Evolutionary conservation across 2,797 vertebrate genomes (phyloP).

Genomic region (Phyllotis vaccarum): DNA sequence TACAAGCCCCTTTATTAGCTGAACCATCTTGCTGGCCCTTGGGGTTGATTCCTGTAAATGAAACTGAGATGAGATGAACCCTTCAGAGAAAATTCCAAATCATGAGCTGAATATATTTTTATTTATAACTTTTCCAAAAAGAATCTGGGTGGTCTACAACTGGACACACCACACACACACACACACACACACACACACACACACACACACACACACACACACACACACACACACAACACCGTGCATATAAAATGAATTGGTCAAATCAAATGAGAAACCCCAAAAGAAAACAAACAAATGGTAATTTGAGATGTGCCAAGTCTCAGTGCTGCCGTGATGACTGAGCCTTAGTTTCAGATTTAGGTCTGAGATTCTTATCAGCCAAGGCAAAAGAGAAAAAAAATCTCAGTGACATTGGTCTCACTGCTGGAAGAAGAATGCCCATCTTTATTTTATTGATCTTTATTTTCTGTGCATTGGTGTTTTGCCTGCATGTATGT

Average conservation of each 20-base stretch:
- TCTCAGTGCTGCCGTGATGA: not conserved
- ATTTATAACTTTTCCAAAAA: conserved; percentile 65
- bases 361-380: conserved; percentile 47
- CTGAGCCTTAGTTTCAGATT: not conserved
- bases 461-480: too few relatives aligned
- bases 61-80: conserved; percentile 49
- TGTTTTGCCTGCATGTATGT: too few relatives aligned
- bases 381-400: conserved; percentile 49
- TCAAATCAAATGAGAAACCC: conserved; percentile 59
- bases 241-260: conserved; percentile 36
- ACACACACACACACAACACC: too few relatives aligned
- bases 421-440: conserved; percentile 30
- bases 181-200: too few relatives aligned
- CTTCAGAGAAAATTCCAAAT: conserved; percentile 51
- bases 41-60: not conserved
- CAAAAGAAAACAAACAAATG: not conserved
- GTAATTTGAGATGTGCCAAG: conserved; percentile 41
- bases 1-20: not conserved
- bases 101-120: conserved; percentile 41
- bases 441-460: not conserved
- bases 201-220: too few relatives aligned
- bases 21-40: not conserved
- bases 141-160: conserved; percentile 38
- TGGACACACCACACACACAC: not conserved
- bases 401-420: not conserved